These are phyloP conservation scores for Lithophane socia DNA, from an alignment of 2,888 invertebrate species.

Conservation along the genomic window DNA sequence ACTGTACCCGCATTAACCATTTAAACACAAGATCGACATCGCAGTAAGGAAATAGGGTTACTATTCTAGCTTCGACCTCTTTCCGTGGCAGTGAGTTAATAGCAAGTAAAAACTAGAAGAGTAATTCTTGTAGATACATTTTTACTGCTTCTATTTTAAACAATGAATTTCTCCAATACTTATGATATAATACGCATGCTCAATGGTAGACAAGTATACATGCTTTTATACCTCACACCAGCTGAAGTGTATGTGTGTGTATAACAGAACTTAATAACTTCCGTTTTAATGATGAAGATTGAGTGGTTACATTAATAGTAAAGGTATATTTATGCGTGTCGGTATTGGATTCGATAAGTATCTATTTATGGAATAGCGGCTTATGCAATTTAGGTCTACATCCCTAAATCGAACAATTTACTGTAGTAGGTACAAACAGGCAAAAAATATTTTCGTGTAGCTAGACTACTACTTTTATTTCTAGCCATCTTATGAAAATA, in stretches of 20 bases:
- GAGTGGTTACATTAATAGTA: conserved; percentile 30
- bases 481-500: conserved; percentile 1
- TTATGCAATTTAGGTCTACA: conserved; percentile 1
- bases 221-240: conserved; percentile 33
- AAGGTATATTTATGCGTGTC: conserved; percentile 33
- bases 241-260: conserved; percentile 1
- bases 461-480: conserved; percentile 1
- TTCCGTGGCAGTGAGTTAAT: conserved; percentile 33
- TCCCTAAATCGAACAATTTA: conserved; percentile 10
- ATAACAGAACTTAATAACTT: conserved; percentile 37
- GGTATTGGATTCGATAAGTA: conserved; percentile 30
- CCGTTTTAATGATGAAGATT: conserved; percentile 42
- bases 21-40: background rate
- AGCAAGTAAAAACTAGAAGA: background rate
- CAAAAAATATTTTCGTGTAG: background rate
- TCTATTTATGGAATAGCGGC: conserved; percentile 12
- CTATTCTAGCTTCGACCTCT: conserved; percentile 18
- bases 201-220: conserved; percentile 40
- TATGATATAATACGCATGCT: conserved; percentile 5
- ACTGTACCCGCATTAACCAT: background rate
- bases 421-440: background rate
- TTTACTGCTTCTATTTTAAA: conserved; percentile 20
- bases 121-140: background rate
- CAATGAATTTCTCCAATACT: conserved; percentile 19
- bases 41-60: conserved; percentile 3